Base-by-base conservation (phyloP, 2,113 vertebrate genomes). In the Electrona antarctica region DNA sequence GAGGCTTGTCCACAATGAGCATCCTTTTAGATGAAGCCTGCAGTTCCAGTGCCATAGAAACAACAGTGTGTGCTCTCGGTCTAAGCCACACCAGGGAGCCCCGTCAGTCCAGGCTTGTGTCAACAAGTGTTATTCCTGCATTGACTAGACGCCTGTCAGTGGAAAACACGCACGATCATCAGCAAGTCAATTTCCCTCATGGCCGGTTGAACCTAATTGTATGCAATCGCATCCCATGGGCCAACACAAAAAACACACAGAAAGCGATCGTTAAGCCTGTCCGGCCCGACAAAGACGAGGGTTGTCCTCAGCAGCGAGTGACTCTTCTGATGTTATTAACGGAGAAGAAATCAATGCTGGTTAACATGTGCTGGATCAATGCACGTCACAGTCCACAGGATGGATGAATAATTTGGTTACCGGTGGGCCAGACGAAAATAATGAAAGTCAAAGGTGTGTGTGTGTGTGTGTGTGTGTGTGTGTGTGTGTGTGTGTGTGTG, bases 351-450 rank as follows among this genome's bases (percentile, higher is more conserved):
- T 89, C 86, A 58, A 84, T 89, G 74, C 61, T 61, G 62, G 72
- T 86, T 89, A 80, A 84, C 80, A 76, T 56, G 50, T 12, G 67
- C 65, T 1, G n/a, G 64, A 84, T 88, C 81, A 59, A 85, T 83
- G 64, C 51, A 63, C 60, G 60, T 50, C 61, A 72, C 48, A 21
- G 48, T 51, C 73, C 58, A 13, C 21, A 65, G 76, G 67, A 55
- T 1, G 52, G 75, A 80, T 67, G 60, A 71, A 74, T 79, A 64
- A 73, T 81, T 56, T 61, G 78, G 64, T 72, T 71, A 71, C 69
- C 9, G 52, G 62, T 57, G 33, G 41, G 13, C 49, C 33, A 52
- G 79, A 67, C 51, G 59, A 62, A 51, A 54, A 67, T 71, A 74
- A 70, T 64, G 47, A 73, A 55, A 66, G 63, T 28, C 45, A 11